phyloP scores from a whole-genome alignment of 2,113 vertebrate genomes.

The Triplophysa dalaica region DNA sequence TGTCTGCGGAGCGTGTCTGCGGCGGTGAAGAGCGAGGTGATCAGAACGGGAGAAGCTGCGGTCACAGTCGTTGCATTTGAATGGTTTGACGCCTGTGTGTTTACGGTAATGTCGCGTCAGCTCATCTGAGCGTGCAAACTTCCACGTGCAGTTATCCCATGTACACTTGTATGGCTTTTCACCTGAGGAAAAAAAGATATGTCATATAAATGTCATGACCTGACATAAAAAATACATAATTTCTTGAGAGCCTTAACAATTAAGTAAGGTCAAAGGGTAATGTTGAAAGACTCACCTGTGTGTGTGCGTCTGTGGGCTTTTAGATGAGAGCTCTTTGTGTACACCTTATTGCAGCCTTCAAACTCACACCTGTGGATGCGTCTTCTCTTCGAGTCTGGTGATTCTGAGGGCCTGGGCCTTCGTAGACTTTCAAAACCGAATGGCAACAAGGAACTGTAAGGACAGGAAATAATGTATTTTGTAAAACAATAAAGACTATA shows the following conservation, averaged over 20 bases:
- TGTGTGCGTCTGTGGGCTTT: slow-evolving; percentile 88
- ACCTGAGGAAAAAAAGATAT: slow-evolving; percentile 63
- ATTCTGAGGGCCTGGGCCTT: slow-evolving; percentile 80
- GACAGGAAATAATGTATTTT: not conserved
- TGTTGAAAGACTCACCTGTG: slow-evolving; percentile 72
- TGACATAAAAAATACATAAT: not conserved
- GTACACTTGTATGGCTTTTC: slow-evolving; percentile 90
- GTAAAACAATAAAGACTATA: not conserved
- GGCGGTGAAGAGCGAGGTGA: slow-evolving; percentile 86
- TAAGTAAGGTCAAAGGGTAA: not conserved
- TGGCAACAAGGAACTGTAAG: slow-evolving; percentile 81
- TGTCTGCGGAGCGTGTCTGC: slow-evolving; percentile 75
- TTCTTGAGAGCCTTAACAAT: not conserved
- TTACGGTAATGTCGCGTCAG: slow-evolving; percentile 62
- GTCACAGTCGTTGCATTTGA: slow-evolving; percentile 88
- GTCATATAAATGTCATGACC: not conserved
- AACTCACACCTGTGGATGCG: slow-evolving; percentile 87
- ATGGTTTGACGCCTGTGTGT: slow-evolving; percentile 82
- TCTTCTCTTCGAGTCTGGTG: slow-evolving; percentile 83
- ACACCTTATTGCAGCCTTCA: slow-evolving; percentile 83
- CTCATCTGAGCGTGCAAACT: slow-evolving; percentile 84
- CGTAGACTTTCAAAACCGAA: slow-evolving; percentile 86
- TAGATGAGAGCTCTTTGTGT: slow-evolving; percentile 88
- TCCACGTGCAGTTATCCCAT: slow-evolving; percentile 90
- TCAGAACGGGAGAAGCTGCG: slow-evolving; percentile 88